Base-by-base conservation (phyloP, 2,888 invertebrate genomes). In the Dasypolia templi region DNA sequence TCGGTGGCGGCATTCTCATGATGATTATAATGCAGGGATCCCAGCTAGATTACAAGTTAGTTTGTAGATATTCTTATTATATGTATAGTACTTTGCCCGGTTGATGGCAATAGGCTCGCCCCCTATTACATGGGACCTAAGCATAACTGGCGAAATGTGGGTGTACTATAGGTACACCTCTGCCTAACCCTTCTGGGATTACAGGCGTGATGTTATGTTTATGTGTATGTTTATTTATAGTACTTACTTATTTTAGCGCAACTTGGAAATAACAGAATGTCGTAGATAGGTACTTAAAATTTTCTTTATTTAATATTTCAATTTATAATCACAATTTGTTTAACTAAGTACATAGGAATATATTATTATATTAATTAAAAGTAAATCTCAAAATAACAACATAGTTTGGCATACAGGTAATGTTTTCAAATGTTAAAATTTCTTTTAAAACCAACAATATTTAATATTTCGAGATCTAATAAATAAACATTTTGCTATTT, bases 381-480 rank as follows among this genome's bases (percentile, higher is more conserved):
- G 91, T 93, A 94, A 94, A 94, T 94, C 93, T 94, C 94, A 93
- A 91, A 93, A 92, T 91, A 94, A 93, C 91, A 94, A 94, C 93
- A 92, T 89, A 93, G 92, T 95, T 95, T 95, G 95, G 95, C 94
- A 94, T 92, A 90, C 85, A 87, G 76, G 81, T 86, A 84, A 87
- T 81, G 82, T 86, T 86, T n/a, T 82, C 85, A 84, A 87, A 88
- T 82, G 87, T 86, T 86, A 91, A 89, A 91, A 89, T 90, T 90
- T 91, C 88, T 82, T 87, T 88, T 75, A 85, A 79, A 89, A 88
- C 88, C 90, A 92, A 93, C 91, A 89, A 91, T 83, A 77, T 75
- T 89, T 79, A 88, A 87, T 90, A 90, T 90, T 91, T 90, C 84
- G 88, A 89, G 88, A 91, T 89, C 85, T 91, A 93, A 92, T 92